phyloP scores from a whole-genome alignment of 1,140 invertebrate species.

The Papilio machaon region DNA sequence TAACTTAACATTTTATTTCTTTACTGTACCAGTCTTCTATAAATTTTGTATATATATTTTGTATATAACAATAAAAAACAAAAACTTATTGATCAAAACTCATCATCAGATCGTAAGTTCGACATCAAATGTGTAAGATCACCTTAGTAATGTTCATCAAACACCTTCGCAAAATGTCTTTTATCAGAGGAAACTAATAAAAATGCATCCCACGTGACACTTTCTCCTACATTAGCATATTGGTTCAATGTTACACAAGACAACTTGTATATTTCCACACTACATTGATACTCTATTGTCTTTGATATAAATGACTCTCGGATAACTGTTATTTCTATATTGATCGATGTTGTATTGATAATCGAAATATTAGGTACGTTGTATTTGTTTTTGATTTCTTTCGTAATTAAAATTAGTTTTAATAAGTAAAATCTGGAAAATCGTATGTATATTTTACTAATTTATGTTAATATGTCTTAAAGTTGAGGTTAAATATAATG shows the following conservation, averaged over 20 bases:
- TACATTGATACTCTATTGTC: slow-evolving; percentile 31
- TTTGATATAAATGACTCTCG: background rate
- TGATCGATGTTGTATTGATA: background rate
- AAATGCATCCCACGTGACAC: slow-evolving; percentile 52
- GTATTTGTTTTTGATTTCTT: background rate
- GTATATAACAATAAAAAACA: background rate
- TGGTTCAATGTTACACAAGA: slow-evolving; percentile 44
- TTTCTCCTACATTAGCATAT: slow-evolving; percentile 60
- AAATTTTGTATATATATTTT: background rate
- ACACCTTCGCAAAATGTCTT: slow-evolving; percentile 42
- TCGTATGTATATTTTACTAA: no score
- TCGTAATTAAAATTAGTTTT: background rate
- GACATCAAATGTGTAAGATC: slow-evolving; percentile 29
- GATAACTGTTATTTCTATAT: slow-evolving; percentile 8
- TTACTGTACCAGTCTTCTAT: background rate
- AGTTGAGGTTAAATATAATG: background rate
- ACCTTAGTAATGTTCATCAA: slow-evolving; percentile 5
- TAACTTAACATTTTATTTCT: background rate
- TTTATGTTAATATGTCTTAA: no score
- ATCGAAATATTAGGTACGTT: background rate
- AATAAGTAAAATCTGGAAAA: background rate
- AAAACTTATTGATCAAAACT: background rate
- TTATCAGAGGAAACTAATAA: slow-evolving; percentile 44
- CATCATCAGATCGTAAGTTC: background rate
- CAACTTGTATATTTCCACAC: slow-evolving; percentile 28